These are phyloP conservation scores for Netelia fuscicornis DNA, from an alignment of 2,888 invertebrate species.

Conservation along the genomic window DNA sequence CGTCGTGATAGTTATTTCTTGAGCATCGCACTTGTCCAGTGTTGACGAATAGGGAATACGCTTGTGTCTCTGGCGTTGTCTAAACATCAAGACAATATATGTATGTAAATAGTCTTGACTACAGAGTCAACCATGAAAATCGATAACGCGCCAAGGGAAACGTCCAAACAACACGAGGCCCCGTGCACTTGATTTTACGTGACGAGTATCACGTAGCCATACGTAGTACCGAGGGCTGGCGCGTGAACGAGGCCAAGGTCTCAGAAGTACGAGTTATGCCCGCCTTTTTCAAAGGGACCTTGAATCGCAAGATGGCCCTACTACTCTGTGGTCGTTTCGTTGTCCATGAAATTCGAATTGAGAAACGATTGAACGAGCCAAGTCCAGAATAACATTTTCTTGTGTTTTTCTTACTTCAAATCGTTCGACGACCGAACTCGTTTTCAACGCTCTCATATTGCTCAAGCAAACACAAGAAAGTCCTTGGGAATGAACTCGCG, in stretches of 20 bases:
- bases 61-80: too few relatives aligned
- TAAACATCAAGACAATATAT: too few relatives aligned
- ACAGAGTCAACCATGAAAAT: neutral
- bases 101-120: too few relatives aligned
- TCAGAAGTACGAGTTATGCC: slow-evolving; percentile 53
- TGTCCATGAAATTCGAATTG: neutral
- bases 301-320: slow-evolving; percentile 61
- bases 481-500: neutral
- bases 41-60: too few relatives aligned
- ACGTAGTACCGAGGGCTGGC: slow-evolving; percentile 21
- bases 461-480: neutral
- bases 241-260: slow-evolving; percentile 72
- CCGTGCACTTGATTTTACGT: slow-evolving; percentile 24
- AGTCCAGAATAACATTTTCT: neutral
- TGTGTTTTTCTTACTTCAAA: neutral
- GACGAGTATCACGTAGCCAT: slow-evolving; percentile 50
- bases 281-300: slow-evolving; percentile 36
- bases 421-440: neutral
- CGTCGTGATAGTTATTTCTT: too few relatives aligned
- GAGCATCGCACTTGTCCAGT: too few relatives aligned
- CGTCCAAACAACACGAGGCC: neutral
- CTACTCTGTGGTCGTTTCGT: neutral
- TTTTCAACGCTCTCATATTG: neutral
- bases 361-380: neutral
- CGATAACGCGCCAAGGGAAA: neutral